Evolutionary conservation across 2,888 invertebrate species (phyloP), one percentile per base, ranked within the genome.

Genomic region (Drosophila atroscutellata): DNA sequence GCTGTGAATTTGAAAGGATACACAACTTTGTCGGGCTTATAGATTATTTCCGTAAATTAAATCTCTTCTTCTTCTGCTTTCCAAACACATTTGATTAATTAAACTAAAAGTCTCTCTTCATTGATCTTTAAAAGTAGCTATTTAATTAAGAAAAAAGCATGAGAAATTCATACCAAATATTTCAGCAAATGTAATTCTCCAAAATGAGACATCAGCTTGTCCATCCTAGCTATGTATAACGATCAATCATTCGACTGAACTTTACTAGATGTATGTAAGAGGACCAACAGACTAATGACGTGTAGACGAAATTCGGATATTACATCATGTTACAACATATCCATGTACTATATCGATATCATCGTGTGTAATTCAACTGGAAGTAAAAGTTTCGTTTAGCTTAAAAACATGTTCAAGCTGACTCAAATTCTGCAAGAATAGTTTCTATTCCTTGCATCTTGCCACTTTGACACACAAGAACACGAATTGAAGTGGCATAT

Each of bases 401-500:
- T 3, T n/a, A n/a, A 6, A 20, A n/a, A 1, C 13, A 20, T 3
- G 1, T 13, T 13, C 13, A 45, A 45, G 15, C 42, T 3, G 13
- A 45, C 7, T 20, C 20, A 13, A 13, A 7, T 20, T 20, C 13
- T 13, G 1, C 45, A 7, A 13, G 3, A 45, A 45, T 45, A 3
- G 13, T 2, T 3, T 45, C 45, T 3, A 7, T 20, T 36, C 36
- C 15, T 36, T 36, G 36, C 32, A 32, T 32, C 11, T 32, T 32
- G 32, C 32, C 32, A 9, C 30, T 34, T 34, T 34, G 11, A 13
- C 34, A 34, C 13, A 63, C 59, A 71, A 63, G 56, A 63, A 85
- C 73, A 73, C 80, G 65, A 85, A 76, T 81, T 73, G 80, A 72
- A 70, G 60, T 62, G 57, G 36, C 60, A 63, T 45, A 51, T 55